Percentiles rank a stretch among this genome's conserved stretches.
Conservation (phyloP, 64 coral and sea anemone species). For the Pachyseris speciosa region DNA sequence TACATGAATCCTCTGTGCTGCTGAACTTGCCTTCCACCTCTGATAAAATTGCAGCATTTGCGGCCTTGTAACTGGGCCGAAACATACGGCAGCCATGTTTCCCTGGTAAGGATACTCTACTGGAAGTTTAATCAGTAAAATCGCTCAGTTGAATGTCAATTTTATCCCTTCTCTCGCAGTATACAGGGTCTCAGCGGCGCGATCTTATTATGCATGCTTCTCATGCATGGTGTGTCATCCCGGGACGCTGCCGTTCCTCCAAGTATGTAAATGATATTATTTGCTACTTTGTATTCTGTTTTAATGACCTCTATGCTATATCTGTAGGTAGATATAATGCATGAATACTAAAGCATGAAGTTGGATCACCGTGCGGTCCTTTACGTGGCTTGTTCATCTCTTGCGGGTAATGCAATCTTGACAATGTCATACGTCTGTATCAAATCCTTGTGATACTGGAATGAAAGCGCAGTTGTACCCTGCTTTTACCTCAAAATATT, state of each 20-base stretch:
- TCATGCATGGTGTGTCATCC: conserved; percentile 63
- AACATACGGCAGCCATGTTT: conserved; percentile 71
- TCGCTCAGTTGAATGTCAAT: background rate
- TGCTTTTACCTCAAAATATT: background rate
- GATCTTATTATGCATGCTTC: conserved; percentile 39
- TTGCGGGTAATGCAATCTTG: conserved; percentile 26
- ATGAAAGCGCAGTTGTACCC: background rate
- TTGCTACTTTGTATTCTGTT: background rate
- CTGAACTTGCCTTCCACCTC: conserved; percentile 25
- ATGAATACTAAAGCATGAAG: background rate
- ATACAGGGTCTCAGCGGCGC: conserved; percentile 13
- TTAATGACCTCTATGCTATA: conserved; percentile 1
- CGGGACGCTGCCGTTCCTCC: conserved; percentile 41
- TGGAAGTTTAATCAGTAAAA: background rate
- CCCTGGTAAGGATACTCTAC: conserved; percentile 28
- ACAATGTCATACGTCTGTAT: background rate
- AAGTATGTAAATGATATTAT: conserved; percentile 5
- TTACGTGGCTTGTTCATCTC: background rate
- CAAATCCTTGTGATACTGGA: background rate
- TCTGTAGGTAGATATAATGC: background rate
- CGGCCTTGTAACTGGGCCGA: conserved; percentile 69
- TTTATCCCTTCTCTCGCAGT: conserved; percentile 9
- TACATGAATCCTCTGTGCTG: conserved; percentile 58
- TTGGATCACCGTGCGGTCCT: background rate
- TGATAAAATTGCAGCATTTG: conserved; percentile 60